Percentiles rank a stretch among this genome's conserved stretches.
Evolutionary conservation across 2,113 vertebrate genomes (phyloP).

Genomic region (Anas platyrhynchos): DNA sequence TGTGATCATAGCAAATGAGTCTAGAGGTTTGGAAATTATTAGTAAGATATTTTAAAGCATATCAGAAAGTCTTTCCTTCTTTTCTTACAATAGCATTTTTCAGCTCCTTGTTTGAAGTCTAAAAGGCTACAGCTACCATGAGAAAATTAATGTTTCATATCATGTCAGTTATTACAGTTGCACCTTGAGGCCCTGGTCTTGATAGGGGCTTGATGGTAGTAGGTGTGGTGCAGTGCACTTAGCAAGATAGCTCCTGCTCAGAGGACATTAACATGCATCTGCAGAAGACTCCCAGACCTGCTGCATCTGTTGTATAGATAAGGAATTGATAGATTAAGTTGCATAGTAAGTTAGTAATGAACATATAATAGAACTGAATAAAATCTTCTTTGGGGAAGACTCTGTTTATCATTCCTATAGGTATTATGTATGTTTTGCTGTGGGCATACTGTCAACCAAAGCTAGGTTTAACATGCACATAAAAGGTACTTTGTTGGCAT

Average conservation of each 20-base stretch:
- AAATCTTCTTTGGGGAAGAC: constrained; percentile 16
- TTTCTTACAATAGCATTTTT: neutral
- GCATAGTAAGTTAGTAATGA: neutral
- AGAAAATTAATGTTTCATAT: neutral
- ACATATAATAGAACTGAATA: neutral
- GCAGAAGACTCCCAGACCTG: neutral
- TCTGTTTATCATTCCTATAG: constrained; percentile 50
- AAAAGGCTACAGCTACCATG: neutral
- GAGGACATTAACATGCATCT: constrained; percentile 5
- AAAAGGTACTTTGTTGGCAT: constrained; percentile 53
- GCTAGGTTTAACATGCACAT: constrained; percentile 35
- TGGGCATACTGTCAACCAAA: constrained; percentile 63
- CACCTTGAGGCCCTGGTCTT: neutral
- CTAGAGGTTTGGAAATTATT: neutral
- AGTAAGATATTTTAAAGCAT: neutral
- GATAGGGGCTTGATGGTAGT: neutral
- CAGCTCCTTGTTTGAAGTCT: constrained; percentile 15
- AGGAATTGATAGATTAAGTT: constrained; percentile 31
- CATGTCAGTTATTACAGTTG: neutral
- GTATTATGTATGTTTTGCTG: constrained; percentile 56
- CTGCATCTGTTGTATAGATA: constrained; percentile 22
- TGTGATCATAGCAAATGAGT: neutral
- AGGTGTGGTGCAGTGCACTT: neutral
- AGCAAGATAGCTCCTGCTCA: neutral
- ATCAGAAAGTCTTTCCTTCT: neutral